These are phyloP conservation scores for Aphodius sticticus DNA, from an alignment of 2,888 invertebrate genomes.

Conservation along the genomic window DNA sequence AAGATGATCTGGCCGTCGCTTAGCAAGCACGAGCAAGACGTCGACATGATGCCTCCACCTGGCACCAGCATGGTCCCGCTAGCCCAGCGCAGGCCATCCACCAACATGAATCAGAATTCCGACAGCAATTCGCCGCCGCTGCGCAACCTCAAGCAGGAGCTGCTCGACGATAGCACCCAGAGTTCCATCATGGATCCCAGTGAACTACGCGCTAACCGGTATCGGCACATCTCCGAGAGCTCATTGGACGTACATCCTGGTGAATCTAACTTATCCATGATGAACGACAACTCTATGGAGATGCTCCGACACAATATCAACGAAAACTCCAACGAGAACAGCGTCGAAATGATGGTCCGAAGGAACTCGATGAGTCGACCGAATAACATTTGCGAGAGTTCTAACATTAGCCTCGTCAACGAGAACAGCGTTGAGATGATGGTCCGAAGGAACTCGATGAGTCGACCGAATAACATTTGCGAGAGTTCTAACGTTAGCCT, in stretches of 20 bases:
- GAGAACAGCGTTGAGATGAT: constrained; percentile 54
- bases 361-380: constrained; percentile 45
- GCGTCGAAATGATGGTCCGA: constrained; percentile 52
- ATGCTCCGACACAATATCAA: constrained; percentile 59
- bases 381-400: constrained; percentile 54
- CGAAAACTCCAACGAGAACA: constrained; percentile 57
- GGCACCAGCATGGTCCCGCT: constrained; percentile 68
- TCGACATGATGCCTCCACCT: constrained; percentile 76
- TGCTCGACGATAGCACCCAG: constrained; percentile 77
- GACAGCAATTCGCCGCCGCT: constrained; percentile 66
- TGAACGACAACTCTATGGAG: constrained; percentile 64
- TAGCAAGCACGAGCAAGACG: constrained; percentile 64
- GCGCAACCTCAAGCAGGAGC: constrained; percentile 69
- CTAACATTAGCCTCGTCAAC: constrained; percentile 51
- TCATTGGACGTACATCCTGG: constrained; percentile 60
- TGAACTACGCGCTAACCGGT: constrained; percentile 54
- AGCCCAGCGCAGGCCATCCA: constrained; percentile 70
- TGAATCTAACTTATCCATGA: constrained; percentile 59
- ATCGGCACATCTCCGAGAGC: constrained; percentile 57
- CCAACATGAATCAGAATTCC: constrained; percentile 64
- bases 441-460: constrained; percentile 48
- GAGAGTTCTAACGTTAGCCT: constrained; percentile 57
- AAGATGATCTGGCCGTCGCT: constrained; percentile 55
- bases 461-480: constrained; percentile 47
- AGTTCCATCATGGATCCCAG: constrained; percentile 63